A percentile compares a stretch with the other conserved stretches of the same genome.
phyloP scores from a whole-genome alignment of 53 echinoderm and acorn worm species.

The Patiria pectinifera region DNA sequence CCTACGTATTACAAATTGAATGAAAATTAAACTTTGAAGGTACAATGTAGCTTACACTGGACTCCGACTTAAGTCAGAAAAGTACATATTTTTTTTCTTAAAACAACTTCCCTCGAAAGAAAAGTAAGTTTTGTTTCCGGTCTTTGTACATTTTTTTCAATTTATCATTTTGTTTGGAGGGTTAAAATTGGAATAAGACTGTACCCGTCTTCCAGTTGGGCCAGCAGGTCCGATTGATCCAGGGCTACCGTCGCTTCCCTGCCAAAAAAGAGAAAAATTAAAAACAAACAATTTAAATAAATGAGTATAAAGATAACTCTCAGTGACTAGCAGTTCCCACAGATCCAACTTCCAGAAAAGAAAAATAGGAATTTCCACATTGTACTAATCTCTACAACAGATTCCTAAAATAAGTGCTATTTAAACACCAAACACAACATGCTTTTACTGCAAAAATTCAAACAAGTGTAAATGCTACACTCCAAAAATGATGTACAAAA shows the following conservation, averaged over 20 bases:
- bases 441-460: no score
- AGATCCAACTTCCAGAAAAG: no score
- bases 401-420: no score
- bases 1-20: no score
- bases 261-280: neutral
- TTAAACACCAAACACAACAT: neutral
- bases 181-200: neutral
- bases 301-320: neutral
- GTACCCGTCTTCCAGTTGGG: conserved; percentile 52
- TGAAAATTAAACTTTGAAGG: no score
- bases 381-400: no score
- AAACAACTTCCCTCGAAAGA: neutral
- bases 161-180: neutral
- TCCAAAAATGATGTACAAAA: neutral
- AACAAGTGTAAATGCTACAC: neutral
- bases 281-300: neutral
- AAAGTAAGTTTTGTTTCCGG: no score
- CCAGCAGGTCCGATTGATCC: conserved; percentile 57
- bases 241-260: conserved; percentile 58
- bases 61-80: no score
- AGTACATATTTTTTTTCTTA: neutral
- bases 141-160: no score
- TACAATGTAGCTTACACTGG: no score
- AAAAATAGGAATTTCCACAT: no score
- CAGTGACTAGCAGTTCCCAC: no score